Conservation (phyloP, 2,113 vertebrate genomes). For the Antechinus stuartii region DNA sequence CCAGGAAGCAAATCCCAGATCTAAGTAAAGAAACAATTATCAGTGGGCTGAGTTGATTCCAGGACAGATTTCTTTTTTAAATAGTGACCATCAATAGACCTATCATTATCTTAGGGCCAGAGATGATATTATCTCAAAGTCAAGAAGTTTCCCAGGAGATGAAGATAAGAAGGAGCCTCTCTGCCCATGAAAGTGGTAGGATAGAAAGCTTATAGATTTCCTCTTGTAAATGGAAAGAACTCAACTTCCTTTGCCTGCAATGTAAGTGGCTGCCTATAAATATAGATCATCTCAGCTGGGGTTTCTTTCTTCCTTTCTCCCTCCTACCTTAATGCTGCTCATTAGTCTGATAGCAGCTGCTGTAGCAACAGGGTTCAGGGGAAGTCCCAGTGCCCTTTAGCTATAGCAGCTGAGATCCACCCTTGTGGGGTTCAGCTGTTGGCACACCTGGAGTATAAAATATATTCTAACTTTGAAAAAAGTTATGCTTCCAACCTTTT, state of each 20-base stretch:
- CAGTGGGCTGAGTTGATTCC: neutral
- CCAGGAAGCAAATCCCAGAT: neutral
- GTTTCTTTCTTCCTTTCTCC: neutral
- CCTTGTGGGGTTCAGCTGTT: neutral
- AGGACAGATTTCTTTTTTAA: neutral
- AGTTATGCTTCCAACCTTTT: neutral
- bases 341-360: neutral
- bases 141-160: neutral
- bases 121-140: neutral
- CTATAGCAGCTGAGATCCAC: neutral
- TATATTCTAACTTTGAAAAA: neutral
- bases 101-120: neutral
- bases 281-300: neutral
- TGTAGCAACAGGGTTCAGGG: neutral
- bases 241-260: neutral
- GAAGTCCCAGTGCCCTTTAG: neutral
- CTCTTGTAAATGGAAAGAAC: neutral
- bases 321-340: neutral
- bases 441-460: neutral
- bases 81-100: neutral
- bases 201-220: neutral
- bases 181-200: neutral
- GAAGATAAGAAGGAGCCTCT: neutral
- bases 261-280: neutral
- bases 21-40: neutral